Percentiles rank a stretch among this genome's conserved stretches.
These are phyloP conservation scores for Agrotis exclamationis DNA, from an alignment of 2,888 invertebrate genomes.

Conservation along the genomic window DNA sequence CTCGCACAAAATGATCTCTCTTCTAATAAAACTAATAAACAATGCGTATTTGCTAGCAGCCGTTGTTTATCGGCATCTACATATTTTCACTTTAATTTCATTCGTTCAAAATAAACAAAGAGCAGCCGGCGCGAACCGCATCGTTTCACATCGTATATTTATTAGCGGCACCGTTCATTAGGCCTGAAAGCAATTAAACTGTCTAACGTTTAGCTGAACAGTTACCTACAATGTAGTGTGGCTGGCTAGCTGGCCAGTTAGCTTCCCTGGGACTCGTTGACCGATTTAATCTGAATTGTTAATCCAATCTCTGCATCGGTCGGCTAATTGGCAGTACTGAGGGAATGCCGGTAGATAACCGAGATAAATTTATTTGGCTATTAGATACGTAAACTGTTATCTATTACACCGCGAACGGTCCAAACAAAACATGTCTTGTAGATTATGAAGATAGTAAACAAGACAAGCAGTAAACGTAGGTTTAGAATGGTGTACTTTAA, in stretches of 20 bases:
- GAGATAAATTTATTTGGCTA: conserved; percentile 80
- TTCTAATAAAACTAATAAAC: conserved; percentile 60
- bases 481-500: conserved; percentile 41
- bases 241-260: conserved; percentile 51
- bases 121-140: conserved; percentile 62
- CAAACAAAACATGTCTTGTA: conserved; percentile 48
- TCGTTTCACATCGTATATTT: conserved; percentile 72
- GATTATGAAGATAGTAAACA: conserved; percentile 55
- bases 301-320: conserved; percentile 81
- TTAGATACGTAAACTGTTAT: conserved; percentile 65
- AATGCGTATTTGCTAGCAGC: conserved; percentile 27
- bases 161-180: conserved; percentile 74
- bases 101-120: conserved; percentile 64
- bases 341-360: conserved; percentile 72
- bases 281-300: conserved; percentile 86
- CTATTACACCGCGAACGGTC: conserved; percentile 34
- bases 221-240: conserved; percentile 64
- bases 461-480: conserved; percentile 37
- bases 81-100: conserved; percentile 67
- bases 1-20: conserved; percentile 45
- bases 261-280: conserved; percentile 69
- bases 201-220: conserved; percentile 69
- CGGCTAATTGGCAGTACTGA: conserved; percentile 84
- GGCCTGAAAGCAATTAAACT: conserved; percentile 78
- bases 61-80: conserved; percentile 38